Base-by-base conservation (phyloP, 2,113 vertebrate genomes). In the Odontophorus gujanensis region DNA sequence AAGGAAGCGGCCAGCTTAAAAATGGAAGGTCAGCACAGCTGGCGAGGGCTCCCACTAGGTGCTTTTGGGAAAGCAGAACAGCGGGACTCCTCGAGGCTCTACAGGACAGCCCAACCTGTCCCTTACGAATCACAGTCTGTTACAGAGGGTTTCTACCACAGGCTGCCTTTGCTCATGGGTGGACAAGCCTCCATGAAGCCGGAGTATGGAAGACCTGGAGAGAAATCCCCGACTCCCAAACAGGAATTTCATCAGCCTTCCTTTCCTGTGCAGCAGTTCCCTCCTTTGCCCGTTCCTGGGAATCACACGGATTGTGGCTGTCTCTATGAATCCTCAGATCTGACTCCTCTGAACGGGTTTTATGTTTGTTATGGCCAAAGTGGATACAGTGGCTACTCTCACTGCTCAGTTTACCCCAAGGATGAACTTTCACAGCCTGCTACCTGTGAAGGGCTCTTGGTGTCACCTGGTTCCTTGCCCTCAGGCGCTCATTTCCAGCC, bases 131-230 rank as follows among this genome's bases (percentile, higher is more conserved):
- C 98, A 1, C 97, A 98, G 93, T 98, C 98, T 88, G 98, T 97
- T 82, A 98, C 98, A 1, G 97, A 98, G 38, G 97, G 98, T 74
- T 98, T 99, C 88, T 99, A 97, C 92, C 98, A 98, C 97, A 98
- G 98, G 90, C 97, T 99, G 94, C 98, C 99, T 94, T 98, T 99
- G 95, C 98, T 99, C 62, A 98, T 99, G 96, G 98, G 98, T 9
- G 98, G 98, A 4, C 98, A 98, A 96, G 98, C 98, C 86, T 97
- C 98, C 85, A 98, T 98, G 97, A 98, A 98, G 92, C 98, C 98
- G 0, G 98, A 98, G 83, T 98, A 98, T 14, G 98, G 98, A 72
- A 98, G 98, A 71, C 98, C 98, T 0, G 98, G 98, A 38, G 98
- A 98, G 94, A 98, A 98, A 95, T 98, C 98, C 20, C 98, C 99